Evolutionary conservation across 2,797 vertebrate genomes (phyloP).

Genomic region (Gallirallus australis): DNA sequence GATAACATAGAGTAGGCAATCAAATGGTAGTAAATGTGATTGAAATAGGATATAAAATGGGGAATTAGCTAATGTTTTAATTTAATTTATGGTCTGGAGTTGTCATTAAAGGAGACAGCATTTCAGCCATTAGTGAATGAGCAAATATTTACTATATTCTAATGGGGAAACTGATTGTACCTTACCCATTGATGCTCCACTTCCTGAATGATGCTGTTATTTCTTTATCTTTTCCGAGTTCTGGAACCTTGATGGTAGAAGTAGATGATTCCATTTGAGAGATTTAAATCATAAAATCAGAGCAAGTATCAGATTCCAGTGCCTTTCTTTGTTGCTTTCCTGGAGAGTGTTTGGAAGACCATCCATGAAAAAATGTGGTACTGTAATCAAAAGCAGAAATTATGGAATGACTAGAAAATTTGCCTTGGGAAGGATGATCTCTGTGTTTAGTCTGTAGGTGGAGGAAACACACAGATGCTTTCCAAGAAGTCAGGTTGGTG

Average conservation of each 20-base stretch:
- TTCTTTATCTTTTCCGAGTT: background rate
- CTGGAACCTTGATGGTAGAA: background rate
- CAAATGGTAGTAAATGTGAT: slow-evolving; percentile 38
- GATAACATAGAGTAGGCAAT: background rate
- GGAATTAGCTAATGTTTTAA: slow-evolving; percentile 35
- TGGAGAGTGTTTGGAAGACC: background rate
- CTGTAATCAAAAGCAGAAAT: background rate
- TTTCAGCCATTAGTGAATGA: background rate
- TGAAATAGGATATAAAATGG: slow-evolving; percentile 38
- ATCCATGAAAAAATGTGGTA: background rate
- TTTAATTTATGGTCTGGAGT: slow-evolving; percentile 18
- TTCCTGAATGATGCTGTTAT: background rate
- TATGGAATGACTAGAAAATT: rapidly evolving
- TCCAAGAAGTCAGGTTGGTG: background rate
- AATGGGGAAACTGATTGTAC: background rate
- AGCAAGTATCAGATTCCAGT: background rate
- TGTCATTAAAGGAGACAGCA: slow-evolving; percentile 8
- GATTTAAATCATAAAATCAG: background rate
- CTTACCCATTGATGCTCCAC: background rate
- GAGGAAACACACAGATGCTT: background rate
- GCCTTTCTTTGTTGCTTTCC: background rate
- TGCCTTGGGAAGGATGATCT: rapidly evolving
- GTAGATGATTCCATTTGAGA: background rate
- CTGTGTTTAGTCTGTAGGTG: background rate
- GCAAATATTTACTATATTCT: slow-evolving; percentile 26